A percentile compares a stretch with the other conserved stretches of the same genome.
Evolutionary conservation across 2,888 invertebrate genomes (phyloP).

Genomic region (Nomada fucata): DNA sequence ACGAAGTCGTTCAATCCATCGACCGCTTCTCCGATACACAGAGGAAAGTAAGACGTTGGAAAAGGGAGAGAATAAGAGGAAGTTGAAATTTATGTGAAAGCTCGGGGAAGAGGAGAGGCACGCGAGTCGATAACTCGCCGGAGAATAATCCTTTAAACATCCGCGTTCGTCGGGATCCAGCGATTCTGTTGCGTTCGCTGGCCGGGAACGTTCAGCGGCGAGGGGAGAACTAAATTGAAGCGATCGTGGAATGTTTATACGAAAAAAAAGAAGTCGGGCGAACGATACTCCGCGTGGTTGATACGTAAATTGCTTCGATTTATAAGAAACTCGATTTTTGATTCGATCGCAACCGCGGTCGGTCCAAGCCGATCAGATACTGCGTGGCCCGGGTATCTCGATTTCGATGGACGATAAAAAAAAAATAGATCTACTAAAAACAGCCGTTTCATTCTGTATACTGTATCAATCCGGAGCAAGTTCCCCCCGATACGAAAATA

Average conservation of each 20-base stretch:
- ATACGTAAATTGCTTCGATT: not conserved
- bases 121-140: slow-evolving; percentile 67
- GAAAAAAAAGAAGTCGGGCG: not conserved
- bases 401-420: slow-evolving; percentile 16
- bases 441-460: slow-evolving; percentile 9
- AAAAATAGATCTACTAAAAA: not conserved
- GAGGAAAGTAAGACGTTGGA: slow-evolving; percentile 22
- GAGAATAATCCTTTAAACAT: slow-evolving; percentile 68
- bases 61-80: slow-evolving; percentile 6
- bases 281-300: not conserved
- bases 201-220: not conserved
- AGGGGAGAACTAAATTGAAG: not conserved
- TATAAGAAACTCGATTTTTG: slow-evolving; percentile 13
- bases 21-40: slow-evolving; percentile 41
- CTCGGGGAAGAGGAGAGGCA: not conserved
- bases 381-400: not conserved
- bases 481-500: slow-evolving; percentile 31
- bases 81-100: slow-evolving; percentile 33
- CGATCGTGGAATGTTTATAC: slow-evolving; percentile 11
- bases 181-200: slow-evolving; percentile 32
- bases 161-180: slow-evolving; percentile 62
- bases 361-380: not conserved
- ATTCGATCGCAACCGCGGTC: not conserved
- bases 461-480: slow-evolving; percentile 1
- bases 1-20: slow-evolving; percentile 70